Base-by-base conservation (phyloP, 2,888 invertebrate genomes). In the Petrophora chlorosata region DNA sequence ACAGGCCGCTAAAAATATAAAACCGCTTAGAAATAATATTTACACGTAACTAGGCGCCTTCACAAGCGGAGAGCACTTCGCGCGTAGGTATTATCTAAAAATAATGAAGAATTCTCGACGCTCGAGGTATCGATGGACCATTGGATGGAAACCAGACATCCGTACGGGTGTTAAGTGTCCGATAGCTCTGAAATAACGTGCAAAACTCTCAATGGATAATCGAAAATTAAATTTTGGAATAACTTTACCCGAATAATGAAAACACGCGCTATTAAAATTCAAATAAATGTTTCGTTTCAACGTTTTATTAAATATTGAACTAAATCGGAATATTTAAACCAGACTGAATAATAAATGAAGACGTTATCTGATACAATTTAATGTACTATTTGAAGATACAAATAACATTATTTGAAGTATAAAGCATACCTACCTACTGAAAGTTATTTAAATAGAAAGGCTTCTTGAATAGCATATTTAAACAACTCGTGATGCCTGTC, bases 91-190 rank as follows among this genome's bases (percentile, higher is more conserved):
- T 48, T 26, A 38, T 58, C 70, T 77, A 73, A 71, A 73, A 73
- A 76, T 76, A 78, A 51, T 39, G 53, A 73, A 65, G 67, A 73
- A 78, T 73, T 67, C 62, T 53, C 57, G 40, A 45, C 62, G 60
- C 56, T 66, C n/a, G n/a, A 53, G 56, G 40, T 69, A 65, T 67
- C 70, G 79, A 82, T 30, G 22, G 28, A 36, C 8, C 36, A 15
- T 48, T 30, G 36, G 48, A 48, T 78, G 65, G 65, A 79, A 75
- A 79, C 68, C 82, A 85, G 80, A 79, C 72, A 61, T 58, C 58
- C 47, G 57, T 45, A n/a, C n/a, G n/a, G 61, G 78, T 75, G 75
- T 73, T 74, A 68, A 76, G 69, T 78, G 64, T 68, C 73, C 67
- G 76, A 73, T 73, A 69, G 61, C 44, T 67, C 61, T 67, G 57